Percentiles rank a stretch among this genome's conserved stretches.
Evolutionary conservation across 2,888 invertebrate species (phyloP).

Genomic region (Nephrotoma guestfalica): DNA sequence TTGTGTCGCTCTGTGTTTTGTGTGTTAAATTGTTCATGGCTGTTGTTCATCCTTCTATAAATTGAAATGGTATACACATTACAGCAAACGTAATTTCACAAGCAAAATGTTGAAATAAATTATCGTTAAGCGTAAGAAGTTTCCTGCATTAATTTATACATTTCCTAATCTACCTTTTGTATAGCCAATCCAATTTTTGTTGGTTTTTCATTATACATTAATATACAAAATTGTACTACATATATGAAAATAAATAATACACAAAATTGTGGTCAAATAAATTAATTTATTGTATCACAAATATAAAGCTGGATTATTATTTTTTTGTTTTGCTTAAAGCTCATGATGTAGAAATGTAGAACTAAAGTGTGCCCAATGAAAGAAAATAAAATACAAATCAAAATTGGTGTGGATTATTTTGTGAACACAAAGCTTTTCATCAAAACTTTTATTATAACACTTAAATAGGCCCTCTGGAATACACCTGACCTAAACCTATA

Average conservation of each 20-base stretch:
- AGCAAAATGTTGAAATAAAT: not conserved
- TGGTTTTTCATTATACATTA: not conserved
- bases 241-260: not conserved
- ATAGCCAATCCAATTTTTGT: not conserved
- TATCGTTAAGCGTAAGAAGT: not conserved
- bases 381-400: no score
- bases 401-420: no score
- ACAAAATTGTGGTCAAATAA: not conserved
- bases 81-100: not conserved
- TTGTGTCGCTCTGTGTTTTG: not conserved
- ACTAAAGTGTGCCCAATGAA: not conserved
- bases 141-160: not conserved
- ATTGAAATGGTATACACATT: not conserved
- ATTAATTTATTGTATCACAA: not conserved
- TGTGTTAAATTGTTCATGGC: not conserved
- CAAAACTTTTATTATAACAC: no score
- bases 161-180: not conserved
- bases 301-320: not conserved
- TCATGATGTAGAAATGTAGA: not conserved
- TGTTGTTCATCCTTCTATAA: not conserved
- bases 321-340: not conserved
- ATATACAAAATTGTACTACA: not conserved
- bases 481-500: no score
- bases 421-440: no score
- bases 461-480: no score